Percentiles rank a stretch among this genome's conserved stretches.
Conservation (phyloP, 2,113 vertebrate genomes). For the Ellobius talpinus region DNA sequence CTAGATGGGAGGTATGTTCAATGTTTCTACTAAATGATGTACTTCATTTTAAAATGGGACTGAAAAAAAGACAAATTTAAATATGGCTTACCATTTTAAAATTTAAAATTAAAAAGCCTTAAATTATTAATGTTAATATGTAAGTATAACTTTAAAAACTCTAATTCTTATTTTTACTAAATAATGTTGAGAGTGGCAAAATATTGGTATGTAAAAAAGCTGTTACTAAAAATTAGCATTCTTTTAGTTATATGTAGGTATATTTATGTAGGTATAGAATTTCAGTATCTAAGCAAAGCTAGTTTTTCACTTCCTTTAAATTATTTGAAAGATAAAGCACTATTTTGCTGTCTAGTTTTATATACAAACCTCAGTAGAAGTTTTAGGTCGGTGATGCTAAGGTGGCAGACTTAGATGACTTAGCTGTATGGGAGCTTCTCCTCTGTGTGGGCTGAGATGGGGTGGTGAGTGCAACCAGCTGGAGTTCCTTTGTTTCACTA, state of each 20-base stretch:
- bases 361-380: not conserved
- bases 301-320: not conserved
- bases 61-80: slow-evolving; percentile 17
- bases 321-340: slow-evolving; percentile 21
- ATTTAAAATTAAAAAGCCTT: not conserved
- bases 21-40: not conserved
- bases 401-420: not conserved
- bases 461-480: no score
- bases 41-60: not conserved
- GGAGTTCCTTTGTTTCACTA: no score
- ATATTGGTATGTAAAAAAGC: not conserved
- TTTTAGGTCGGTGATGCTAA: not conserved
- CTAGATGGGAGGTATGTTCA: slow-evolving; percentile 68
- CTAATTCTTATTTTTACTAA: slow-evolving; percentile 30
- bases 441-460: no score
- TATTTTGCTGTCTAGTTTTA: not conserved
- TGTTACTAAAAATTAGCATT: not conserved
- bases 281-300: not conserved
- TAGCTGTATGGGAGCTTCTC: not conserved
- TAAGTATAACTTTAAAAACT: not conserved
- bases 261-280: not conserved
- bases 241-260: slow-evolving; percentile 31
- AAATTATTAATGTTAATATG: not conserved
- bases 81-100: not conserved
- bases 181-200: not conserved